Conservation (phyloP, 2,797 vertebrate genomes). For the Chromobotia macracanthus region DNA sequence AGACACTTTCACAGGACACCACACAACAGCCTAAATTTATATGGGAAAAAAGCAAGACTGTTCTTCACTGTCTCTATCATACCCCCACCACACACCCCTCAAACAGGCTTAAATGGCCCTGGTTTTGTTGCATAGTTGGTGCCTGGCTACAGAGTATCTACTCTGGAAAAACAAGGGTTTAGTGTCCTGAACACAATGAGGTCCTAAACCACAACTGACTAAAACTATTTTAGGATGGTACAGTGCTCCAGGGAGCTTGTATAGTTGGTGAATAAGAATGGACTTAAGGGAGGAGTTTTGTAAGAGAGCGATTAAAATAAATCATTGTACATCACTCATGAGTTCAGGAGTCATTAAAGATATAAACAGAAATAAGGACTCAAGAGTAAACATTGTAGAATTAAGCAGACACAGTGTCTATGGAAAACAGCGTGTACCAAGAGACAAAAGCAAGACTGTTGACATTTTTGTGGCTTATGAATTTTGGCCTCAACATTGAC, state of each 20-base stretch:
- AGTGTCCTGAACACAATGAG: slow-evolving; percentile 57
- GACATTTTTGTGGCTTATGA: background rate
- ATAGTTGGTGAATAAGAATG: slow-evolving; percentile 51
- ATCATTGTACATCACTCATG: slow-evolving; percentile 54
- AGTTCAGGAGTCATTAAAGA: slow-evolving; percentile 52
- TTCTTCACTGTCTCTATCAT: slow-evolving; percentile 66
- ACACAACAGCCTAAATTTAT: slow-evolving; percentile 59
- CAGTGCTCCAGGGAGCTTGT: slow-evolving; percentile 60
- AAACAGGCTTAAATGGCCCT: slow-evolving; percentile 43
- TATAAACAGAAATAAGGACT: slow-evolving; percentile 25
- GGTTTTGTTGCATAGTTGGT: slow-evolving; percentile 58
- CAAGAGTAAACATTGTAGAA: slow-evolving; percentile 10
- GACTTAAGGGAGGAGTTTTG: slow-evolving; percentile 41
- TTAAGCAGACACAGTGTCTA: background rate
- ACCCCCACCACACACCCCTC: background rate
- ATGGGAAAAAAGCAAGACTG: slow-evolving; percentile 61
- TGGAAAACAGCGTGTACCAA: background rate
- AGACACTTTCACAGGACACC: slow-evolving; percentile 28
- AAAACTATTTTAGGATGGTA: slow-evolving; percentile 65
- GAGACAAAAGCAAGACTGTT: background rate
- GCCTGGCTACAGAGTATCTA: slow-evolving; percentile 69
- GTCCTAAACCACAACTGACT: slow-evolving; percentile 63
- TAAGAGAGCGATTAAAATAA: slow-evolving; percentile 55
- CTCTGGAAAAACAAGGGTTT: slow-evolving; percentile 72
- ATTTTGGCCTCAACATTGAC: slow-evolving; percentile 2